Percentiles rank a stretch among this genome's conserved stretches.
These are phyloP conservation scores for Spheniscus humboldti DNA, from an alignment of 2,797 vertebrate genomes.

Conservation along the genomic window DNA sequence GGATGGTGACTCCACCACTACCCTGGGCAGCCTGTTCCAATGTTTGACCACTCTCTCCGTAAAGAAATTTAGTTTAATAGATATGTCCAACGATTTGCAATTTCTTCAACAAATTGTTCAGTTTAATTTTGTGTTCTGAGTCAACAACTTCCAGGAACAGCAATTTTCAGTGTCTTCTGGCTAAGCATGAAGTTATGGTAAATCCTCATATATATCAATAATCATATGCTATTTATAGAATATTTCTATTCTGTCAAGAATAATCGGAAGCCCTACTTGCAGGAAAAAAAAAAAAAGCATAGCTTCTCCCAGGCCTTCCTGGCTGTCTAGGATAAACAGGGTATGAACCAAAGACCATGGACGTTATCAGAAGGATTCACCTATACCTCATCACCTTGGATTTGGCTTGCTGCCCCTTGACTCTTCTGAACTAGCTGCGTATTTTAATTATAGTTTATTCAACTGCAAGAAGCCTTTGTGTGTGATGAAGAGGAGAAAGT, in stretches of 20 bases:
- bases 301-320: neutral
- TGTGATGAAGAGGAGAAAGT: neutral
- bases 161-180: neutral
- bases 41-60: too few species aligned
- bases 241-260: neutral
- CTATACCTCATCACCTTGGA: neutral
- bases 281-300: accelerated
- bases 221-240: neutral
- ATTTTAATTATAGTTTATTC: neutral
- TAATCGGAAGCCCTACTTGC: neutral
- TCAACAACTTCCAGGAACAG: neutral
- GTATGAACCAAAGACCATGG: neutral
- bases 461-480: neutral
- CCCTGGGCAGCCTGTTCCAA: too few species aligned
- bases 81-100: neutral
- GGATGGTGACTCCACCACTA: too few species aligned
- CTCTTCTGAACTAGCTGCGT: neutral
- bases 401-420: neutral
- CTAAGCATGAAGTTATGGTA: neutral
- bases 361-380: neutral
- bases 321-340: neutral
- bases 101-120: neutral
- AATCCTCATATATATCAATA: neutral
- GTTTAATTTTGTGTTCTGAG: neutral
- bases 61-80: neutral